phyloP scores from a whole-genome alignment of 2,797 vertebrate species.

The Xyrichtys novacula region DNA sequence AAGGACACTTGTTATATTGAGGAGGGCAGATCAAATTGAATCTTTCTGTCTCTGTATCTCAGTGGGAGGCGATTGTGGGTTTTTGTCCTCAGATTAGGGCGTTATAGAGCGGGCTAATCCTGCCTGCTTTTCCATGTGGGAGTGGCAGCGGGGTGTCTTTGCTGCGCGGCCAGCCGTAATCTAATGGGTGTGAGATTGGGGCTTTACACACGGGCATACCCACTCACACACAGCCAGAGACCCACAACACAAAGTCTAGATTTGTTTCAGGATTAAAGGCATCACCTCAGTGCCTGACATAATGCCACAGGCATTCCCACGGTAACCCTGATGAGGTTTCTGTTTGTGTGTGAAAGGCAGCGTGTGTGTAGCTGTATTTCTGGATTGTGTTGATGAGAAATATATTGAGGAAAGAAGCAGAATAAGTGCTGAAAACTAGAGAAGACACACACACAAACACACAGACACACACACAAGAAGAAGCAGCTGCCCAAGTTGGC shows the following conservation, averaged over 20 bases:
- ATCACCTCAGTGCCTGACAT: conserved; percentile 78
- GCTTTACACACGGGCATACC: conserved; percentile 56
- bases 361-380: conserved; percentile 20
- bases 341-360: conserved; percentile 5
- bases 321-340: conserved; percentile 73
- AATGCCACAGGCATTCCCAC: conserved; percentile 85
- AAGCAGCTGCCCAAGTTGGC: conserved; percentile 77
- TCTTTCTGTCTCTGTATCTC: conserved; percentile 74
- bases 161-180: conserved; percentile 80
- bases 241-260: conserved; percentile 71
- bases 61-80: conserved; percentile 78
- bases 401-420: conserved; percentile 20
- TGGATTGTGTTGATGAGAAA: conserved; percentile 46
- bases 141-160: conserved; percentile 84
- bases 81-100: conserved; percentile 86
- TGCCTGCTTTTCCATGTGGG: conserved; percentile 80
- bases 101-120: conserved; percentile 84
- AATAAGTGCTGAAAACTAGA: conserved; percentile 21
- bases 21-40: conserved; percentile 73
- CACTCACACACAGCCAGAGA: conserved; percentile 65
- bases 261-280: conserved; percentile 84
- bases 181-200: conserved; percentile 82
- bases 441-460: conserved; percentile 22
- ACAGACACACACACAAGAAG: conserved; percentile 39
- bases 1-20: conserved; percentile 74